Conservation (phyloP, 1,140 invertebrate genomes). For the Diabrotica virgifera region DNA sequence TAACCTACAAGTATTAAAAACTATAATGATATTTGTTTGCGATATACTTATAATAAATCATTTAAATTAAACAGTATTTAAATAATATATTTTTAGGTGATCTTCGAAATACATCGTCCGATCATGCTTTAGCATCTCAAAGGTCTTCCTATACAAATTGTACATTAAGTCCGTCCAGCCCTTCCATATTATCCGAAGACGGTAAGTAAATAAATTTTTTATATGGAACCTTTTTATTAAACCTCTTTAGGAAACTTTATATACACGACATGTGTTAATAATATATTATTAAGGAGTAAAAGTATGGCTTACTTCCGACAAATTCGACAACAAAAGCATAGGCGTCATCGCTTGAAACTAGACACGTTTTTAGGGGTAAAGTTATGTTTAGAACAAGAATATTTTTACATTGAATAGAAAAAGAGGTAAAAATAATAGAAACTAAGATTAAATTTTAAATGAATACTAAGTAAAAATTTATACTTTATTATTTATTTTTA, state of each 20-base stretch:
- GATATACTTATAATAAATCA: too few relatives aligned
- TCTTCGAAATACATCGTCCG: constrained; percentile 8
- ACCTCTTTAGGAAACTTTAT: neutral
- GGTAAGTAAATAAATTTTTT: constrained; percentile 9
- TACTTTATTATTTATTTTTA: too few relatives aligned
- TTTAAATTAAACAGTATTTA: too few relatives aligned
- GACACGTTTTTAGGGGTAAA: neutral
- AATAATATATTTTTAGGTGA: neutral
- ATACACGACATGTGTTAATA: constrained; percentile 4
- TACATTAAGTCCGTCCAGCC: constrained; percentile 15
- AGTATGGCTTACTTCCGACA: constrained; percentile 20
- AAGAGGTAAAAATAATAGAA: too few relatives aligned
- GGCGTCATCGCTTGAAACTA: constrained; percentile 5
- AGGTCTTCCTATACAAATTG: constrained; percentile 20
- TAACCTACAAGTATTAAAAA: too few relatives aligned
- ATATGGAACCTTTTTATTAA: neutral
- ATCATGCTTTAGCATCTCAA: constrained; percentile 19
- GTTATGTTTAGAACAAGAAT: too few relatives aligned
- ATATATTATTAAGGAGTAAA: constrained; percentile 16
- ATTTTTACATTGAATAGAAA: too few relatives aligned
- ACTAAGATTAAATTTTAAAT: too few relatives aligned
- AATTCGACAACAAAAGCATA: constrained; percentile 6
- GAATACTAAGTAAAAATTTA: too few relatives aligned
- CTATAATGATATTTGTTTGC: too few relatives aligned
- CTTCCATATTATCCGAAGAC: constrained; percentile 17